Evolutionary conservation across 2,797 vertebrate species (phyloP).

Genomic region (Sebastiscus albofasciatus): DNA sequence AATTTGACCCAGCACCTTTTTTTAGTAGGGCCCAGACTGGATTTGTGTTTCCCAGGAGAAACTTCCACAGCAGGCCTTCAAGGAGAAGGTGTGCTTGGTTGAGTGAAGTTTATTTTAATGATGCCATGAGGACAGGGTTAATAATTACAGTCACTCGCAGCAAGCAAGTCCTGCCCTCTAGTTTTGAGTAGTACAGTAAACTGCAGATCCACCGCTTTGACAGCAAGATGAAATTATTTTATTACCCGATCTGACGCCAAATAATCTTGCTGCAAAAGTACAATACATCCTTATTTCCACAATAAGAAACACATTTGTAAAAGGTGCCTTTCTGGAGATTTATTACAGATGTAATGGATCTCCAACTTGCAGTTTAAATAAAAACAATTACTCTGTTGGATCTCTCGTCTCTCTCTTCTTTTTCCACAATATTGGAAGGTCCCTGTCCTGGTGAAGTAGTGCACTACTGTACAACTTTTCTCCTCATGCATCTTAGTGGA

Average conservation of each 20-base stretch:
- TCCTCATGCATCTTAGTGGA: conserved; percentile 73
- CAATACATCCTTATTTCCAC: background rate
- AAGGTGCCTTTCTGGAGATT: background rate
- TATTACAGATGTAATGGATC: background rate
- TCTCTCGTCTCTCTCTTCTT: background rate
- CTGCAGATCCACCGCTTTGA: background rate
- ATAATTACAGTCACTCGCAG: conserved; percentile 8
- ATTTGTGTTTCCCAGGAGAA: conserved; percentile 54
- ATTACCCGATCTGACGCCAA: background rate
- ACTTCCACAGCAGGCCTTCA: conserved; percentile 29
- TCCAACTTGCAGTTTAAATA: conserved; percentile 36
- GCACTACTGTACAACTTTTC: conserved; percentile 60
- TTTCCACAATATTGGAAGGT: conserved; percentile 19
- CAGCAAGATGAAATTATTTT: background rate
- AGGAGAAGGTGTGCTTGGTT: conserved; percentile 4
- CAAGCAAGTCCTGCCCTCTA: background rate
- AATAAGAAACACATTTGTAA: background rate
- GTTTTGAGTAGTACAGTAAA: background rate
- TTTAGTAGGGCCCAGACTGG: conserved; percentile 41
- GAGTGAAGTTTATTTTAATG: conserved; percentile 29
- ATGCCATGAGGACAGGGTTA: conserved; percentile 3
- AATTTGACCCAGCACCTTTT: conserved; percentile 67
- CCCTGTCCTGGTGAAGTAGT: conserved; percentile 15
- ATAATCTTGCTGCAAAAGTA: background rate
- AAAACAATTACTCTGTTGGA: conserved; percentile 30